Conservation (phyloP, 1,140 invertebrate genomes). For the Telenomus remus region DNA sequence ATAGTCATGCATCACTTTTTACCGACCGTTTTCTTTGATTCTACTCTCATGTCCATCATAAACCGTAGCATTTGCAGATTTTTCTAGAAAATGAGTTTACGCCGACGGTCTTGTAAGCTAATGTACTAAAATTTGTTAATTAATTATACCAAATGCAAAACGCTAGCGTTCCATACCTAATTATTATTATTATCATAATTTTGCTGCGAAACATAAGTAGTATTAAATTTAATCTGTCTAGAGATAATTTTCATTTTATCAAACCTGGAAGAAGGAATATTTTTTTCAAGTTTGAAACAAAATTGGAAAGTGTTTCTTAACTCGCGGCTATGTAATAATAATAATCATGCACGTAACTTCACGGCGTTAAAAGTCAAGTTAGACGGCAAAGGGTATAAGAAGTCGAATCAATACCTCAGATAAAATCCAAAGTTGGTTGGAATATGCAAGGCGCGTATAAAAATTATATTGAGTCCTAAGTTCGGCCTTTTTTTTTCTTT, state of each 20-base stretch:
- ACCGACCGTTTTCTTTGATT: constrained; percentile 39
- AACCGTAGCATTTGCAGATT: constrained; percentile 34
- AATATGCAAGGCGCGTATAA: constrained; percentile 35
- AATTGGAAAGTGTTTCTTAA: too few relatives aligned
- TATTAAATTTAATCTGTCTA: too few relatives aligned
- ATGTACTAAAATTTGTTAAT: neutral
- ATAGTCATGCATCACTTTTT: constrained; percentile 52
- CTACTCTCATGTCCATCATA: constrained; percentile 28
- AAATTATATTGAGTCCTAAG: constrained; percentile 43
- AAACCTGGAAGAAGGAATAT: neutral
- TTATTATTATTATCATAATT: too few relatives aligned
- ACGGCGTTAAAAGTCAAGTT: constrained; percentile 12
- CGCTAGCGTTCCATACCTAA: too few relatives aligned
- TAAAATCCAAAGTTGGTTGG: constrained; percentile 35
- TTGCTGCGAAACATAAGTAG: too few relatives aligned
- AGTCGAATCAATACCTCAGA: constrained; percentile 37
- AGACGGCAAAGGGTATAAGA: constrained; percentile 19
- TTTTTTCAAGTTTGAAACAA: too few relatives aligned
- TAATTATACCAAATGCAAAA: too few relatives aligned
- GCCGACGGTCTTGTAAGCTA: constrained; percentile 16
- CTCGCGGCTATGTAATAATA: too few relatives aligned
- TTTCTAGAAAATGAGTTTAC: constrained; percentile 14
- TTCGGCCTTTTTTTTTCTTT: too few relatives aligned
- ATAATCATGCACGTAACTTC: constrained; percentile 11
- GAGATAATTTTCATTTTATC: too few relatives aligned